Percentiles rank a stretch among this genome's conserved stretches.
These are phyloP conservation scores for Ictalurus punctatus DNA, from an alignment of 2,113 vertebrate species.

Conservation along the genomic window DNA sequence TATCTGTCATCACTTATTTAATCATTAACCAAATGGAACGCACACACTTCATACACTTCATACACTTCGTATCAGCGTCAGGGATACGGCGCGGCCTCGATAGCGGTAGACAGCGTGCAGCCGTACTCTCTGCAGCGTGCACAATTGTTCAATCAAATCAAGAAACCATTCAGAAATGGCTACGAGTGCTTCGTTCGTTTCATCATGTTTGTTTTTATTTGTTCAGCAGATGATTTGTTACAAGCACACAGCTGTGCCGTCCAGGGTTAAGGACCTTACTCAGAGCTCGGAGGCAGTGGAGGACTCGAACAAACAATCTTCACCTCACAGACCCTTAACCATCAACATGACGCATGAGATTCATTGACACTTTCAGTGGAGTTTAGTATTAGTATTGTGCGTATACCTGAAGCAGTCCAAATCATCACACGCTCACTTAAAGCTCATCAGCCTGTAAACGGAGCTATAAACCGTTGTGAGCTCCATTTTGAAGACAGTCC, in stretches of 20 bases:
- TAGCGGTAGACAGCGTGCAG: constrained; percentile 6
- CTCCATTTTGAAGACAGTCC: not conserved
- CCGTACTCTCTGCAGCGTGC: constrained; percentile 30
- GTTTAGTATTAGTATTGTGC: too few relatives aligned
- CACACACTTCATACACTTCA: constrained; percentile 18
- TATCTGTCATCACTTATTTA: constrained; percentile 54
- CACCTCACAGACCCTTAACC: not conserved
- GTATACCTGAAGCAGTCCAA: not conserved
- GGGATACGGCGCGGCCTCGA: constrained; percentile 19
- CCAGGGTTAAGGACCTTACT: not conserved
- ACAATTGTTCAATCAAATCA: constrained; percentile 14
- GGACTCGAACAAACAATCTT: not conserved
- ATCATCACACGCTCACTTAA: not conserved
- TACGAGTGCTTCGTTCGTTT: not conserved
- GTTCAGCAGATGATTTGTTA: not conserved
- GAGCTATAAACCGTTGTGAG: not conserved
- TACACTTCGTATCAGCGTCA: constrained; percentile 14
- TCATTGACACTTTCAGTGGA: not conserved
- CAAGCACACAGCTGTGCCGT: not conserved
- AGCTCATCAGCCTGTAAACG: not conserved
- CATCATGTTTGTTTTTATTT: not conserved
- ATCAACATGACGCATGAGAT: not conserved
- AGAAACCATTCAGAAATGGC: not conserved
- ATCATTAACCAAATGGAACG: constrained; percentile 53
- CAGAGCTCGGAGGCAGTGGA: not conserved